A percentile compares a stretch with the other conserved stretches of the same genome.
Conservation (phyloP, 1,140 invertebrate species). For the Xylocopa sonorina region DNA sequence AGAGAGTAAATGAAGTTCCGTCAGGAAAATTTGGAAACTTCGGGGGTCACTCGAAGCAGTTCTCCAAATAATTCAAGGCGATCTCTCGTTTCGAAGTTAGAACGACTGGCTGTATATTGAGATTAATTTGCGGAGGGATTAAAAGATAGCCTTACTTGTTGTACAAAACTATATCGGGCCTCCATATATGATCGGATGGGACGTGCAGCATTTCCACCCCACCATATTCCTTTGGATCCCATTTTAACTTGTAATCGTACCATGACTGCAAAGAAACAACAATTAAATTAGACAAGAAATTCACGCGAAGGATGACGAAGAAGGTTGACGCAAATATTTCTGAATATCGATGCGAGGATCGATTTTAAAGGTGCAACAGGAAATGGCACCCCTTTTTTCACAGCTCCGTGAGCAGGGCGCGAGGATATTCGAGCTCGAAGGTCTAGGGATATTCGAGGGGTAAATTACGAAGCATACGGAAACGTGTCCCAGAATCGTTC, state of each 20-base stretch:
- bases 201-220: constrained; percentile 97
- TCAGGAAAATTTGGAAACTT: background rate
- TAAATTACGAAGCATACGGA: background rate
- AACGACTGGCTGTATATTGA: background rate
- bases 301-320: too few species aligned
- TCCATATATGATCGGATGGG: constrained; percentile 97
- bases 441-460: background rate
- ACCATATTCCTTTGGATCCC: constrained; percentile 97
- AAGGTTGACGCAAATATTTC: too few species aligned
- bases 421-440: too few species aligned
- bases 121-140: background rate
- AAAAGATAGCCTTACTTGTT: constrained; percentile 90
- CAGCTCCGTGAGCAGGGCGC: too few species aligned
- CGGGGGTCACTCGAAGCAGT: background rate
- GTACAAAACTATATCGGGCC: constrained; percentile 97
- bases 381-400: background rate
- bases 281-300: background rate
- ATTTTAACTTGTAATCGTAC: constrained; percentile 97
- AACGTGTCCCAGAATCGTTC: background rate
- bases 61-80: background rate
- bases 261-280: constrained; percentile 90
- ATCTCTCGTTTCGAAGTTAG: background rate
- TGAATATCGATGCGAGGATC: too few species aligned
- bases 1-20: background rate
- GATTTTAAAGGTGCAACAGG: too few species aligned